Base-by-base conservation (phyloP, 2,888 invertebrate genomes). In the Stomorhina lunata region DNA sequence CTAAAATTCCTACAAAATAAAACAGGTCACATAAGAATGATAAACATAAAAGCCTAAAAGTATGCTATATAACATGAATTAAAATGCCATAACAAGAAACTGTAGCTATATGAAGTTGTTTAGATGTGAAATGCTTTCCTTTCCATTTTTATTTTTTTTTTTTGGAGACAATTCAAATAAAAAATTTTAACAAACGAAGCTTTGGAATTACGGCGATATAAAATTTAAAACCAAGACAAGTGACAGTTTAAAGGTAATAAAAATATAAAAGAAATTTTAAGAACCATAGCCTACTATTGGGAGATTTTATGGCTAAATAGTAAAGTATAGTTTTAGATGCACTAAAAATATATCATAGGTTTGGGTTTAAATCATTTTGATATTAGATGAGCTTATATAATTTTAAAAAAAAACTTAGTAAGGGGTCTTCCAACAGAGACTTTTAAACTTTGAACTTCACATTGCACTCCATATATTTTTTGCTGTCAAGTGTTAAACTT, bases 41-140 rank as follows among this genome's bases (percentile, higher is more conserved):
- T 66, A 71, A 71, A 82, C 53, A 55, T 53, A 45, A 71, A 73
- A 55, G 65, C 79, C 82, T 79, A 66, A 71, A 75, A 82, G 75
- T 76, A 71, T 79, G 63, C 50, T 63, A 53, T n/a, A n/a, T 50
- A 61, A 72, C 78, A 79, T 75, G 59, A 75, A 79, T 71, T 82
- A 68, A 75, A 82, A 79, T 61, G 43, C 45, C 75, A 76, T 66
- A 82, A 79, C 45, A 76, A 48, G 29, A 48, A 48, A 71, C 40
- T 17, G 48, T 29, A 27, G 20, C 27, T 59, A 37, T 59, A 61
- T 6, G 22, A 0, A 40, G 37, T 37, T n/a, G n/a, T n/a, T n/a
- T n/a, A n/a, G n/a, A n/a, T n/a, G n/a, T n/a, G n/a, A n/a, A n/a
- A n/a, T n/a, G n/a, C n/a, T n/a, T n/a, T n/a, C n/a, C n/a, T n/a